Evolutionary conservation across 2,113 vertebrate species (phyloP).

Genomic region (Dunckerocampus dactyliophorus): DNA sequence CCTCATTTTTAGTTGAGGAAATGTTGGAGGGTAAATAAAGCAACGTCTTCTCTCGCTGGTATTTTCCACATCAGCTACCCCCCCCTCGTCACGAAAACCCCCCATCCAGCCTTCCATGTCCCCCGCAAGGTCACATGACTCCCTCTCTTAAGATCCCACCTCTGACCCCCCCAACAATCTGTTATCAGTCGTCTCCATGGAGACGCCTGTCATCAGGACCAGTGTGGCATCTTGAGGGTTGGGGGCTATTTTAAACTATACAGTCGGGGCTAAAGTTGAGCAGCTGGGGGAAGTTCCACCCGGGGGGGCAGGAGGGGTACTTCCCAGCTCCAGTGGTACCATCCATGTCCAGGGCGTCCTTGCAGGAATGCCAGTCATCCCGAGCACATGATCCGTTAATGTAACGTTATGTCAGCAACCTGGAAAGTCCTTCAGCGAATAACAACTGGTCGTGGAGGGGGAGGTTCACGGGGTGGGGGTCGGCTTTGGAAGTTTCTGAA

Average conservation of each 20-base stretch:
- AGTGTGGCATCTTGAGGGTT: constrained; percentile 15
- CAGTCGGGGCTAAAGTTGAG: constrained; percentile 25
- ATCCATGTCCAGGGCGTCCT: constrained; percentile 48
- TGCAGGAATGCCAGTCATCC: constrained; percentile 53
- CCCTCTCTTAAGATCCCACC: constrained; percentile 40
- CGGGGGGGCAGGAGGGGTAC: constrained; percentile 39
- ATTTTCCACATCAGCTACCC: constrained; percentile 49
- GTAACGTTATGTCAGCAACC: constrained; percentile 47
- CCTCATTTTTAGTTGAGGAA: neutral
- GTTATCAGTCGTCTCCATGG: constrained; percentile 56
- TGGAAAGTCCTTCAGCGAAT: constrained; percentile 52
- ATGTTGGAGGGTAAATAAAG: too few relatives aligned
- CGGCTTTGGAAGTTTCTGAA: neutral
- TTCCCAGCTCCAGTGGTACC: constrained; percentile 53
- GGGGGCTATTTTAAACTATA: constrained; percentile 53
- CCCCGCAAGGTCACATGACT: constrained; percentile 39
- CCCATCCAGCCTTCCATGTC: constrained; percentile 11
- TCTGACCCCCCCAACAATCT: constrained; percentile 46
- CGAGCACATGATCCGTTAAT: constrained; percentile 44
- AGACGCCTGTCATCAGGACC: constrained; percentile 49
- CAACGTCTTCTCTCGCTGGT: constrained; percentile 15
- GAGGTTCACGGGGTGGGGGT: neutral
- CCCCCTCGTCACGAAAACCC: too few relatives aligned
- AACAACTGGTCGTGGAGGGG: constrained; percentile 27
- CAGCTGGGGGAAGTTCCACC: constrained; percentile 51